These are phyloP conservation scores for Nasua narica DNA, from an alignment of 2,797 vertebrate species.

Conservation along the genomic window DNA sequence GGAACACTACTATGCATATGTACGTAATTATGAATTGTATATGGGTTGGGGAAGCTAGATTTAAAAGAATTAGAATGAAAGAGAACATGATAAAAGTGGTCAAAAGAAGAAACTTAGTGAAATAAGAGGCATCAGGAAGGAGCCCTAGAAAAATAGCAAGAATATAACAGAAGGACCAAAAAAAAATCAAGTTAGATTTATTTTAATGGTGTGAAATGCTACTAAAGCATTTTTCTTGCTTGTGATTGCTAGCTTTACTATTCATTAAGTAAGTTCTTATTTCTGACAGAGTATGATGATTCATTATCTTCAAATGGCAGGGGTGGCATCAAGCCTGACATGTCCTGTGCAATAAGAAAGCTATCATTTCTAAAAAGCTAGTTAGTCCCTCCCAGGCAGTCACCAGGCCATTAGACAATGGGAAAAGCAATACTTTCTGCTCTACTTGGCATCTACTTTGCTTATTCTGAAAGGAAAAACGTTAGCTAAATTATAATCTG, in stretches of 20 bases:
- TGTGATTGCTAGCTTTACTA: constrained; percentile 16
- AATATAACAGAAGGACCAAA: background rate
- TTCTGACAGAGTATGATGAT: constrained; percentile 17
- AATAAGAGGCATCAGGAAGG: background rate
- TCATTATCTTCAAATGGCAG: constrained; percentile 35
- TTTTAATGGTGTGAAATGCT: background rate
- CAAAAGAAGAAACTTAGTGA: background rate
- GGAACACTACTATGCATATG: background rate
- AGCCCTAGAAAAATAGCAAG: background rate
- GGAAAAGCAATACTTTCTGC: constrained; percentile 46
- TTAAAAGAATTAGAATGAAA: background rate
- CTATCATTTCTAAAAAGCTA: background rate
- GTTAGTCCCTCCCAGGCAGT: background rate
- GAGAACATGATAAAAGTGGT: background rate
- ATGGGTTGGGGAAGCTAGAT: background rate
- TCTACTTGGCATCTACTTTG: constrained; percentile 47
- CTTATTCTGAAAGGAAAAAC: constrained; percentile 47
- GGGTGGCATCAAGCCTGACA: background rate
- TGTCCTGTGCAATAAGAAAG: background rate
- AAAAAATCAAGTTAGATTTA: background rate
- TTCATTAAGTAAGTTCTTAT: constrained; percentile 53
- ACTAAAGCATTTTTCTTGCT: constrained; percentile 18
- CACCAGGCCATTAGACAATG: background rate
- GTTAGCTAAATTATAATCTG: constrained; percentile 36
- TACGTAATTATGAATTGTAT: background rate